Base-by-base conservation (phyloP, 2,888 invertebrate genomes). In the Cyclophora punctaria region DNA sequence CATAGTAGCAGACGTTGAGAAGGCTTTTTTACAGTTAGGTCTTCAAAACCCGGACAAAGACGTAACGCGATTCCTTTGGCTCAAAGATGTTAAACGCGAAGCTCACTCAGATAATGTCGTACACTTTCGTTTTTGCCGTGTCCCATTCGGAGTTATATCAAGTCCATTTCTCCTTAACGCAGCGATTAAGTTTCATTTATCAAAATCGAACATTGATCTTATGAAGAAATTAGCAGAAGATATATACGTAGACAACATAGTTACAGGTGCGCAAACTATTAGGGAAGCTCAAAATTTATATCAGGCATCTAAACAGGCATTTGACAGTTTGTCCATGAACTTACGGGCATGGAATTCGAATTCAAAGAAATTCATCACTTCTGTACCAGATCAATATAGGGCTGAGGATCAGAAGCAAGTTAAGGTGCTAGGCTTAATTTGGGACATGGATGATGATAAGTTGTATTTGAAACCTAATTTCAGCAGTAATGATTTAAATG, bases 1-100 rank as follows among this genome's bases (percentile, higher is more conserved):
- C 0, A 49, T 64, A 3, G 40, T 46, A 33, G 62, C 63, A n/a
- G 67, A 65, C 46, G 58, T 67, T 0, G 63, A 67, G 40, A 64
- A 63, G 42, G 64, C 61, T 0, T 65, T 68, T 52, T 45, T 66
- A 7, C 63, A 60, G 48, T n/a, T 62, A 7, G 56, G 53, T 2
- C 48, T 67, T 0, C 59, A 65, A 35, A 42, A 51, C 1, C 2
- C 46, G 4, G 60, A 62, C 41, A 42, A 56, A 44, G 62, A 63
- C 40, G 64, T 64, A 0, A 63, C 60, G 2, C 48, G 61, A 33
- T 62, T 63, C 44, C 47, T 63, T 2, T 67, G 62, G 62, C 4
- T 59, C 0, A 63, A 61, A 48, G 53, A 61, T 42, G 4, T 49
- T 0, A 37, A 7, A 0, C 5, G 50, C 3, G 7, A 7, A 34